Conservation (phyloP, 2,113 vertebrate species). For the Catharus bicknelli region DNA sequence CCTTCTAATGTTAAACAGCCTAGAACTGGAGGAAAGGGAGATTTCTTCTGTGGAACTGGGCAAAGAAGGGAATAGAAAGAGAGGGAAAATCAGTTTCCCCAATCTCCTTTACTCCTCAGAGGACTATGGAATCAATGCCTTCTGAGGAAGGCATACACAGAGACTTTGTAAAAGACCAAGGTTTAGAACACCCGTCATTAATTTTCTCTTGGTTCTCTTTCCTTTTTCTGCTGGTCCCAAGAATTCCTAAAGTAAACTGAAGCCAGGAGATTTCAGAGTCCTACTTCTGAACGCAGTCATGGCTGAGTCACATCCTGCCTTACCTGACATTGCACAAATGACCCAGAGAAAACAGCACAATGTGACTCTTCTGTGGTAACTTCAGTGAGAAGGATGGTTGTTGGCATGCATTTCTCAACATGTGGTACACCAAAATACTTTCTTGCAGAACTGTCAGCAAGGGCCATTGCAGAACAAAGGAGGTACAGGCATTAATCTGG, state of each 20-base stretch:
- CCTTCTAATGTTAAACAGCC: not conserved
- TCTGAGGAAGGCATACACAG: not conserved
- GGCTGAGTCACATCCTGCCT: conserved; percentile 62
- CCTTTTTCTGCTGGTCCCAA: not conserved
- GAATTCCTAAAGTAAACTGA: not conserved
- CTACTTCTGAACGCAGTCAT: not conserved
- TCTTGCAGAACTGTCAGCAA: conserved; percentile 7
- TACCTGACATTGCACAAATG: conserved; percentile 50
- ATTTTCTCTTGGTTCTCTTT: not conserved
- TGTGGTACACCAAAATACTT: not conserved
- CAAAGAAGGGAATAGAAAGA: not conserved
- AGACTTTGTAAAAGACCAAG: not conserved
- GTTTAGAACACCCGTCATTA: not conserved
- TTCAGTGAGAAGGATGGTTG: not conserved
- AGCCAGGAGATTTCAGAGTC: conserved; percentile 18
- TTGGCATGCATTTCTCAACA: conserved; percentile 20
- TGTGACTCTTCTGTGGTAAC: conserved; percentile 7
- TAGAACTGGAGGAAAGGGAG: not conserved
- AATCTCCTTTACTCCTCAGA: not conserved
- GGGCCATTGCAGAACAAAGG: not conserved
- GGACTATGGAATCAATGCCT: not conserved
- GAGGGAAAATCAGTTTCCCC: not conserved
- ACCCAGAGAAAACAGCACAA: not conserved
- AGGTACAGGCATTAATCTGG: conserved; percentile 12
- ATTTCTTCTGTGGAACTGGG: not conserved